Conservation (phyloP, 2,888 invertebrate genomes). For the Calameuta idolon region DNA sequence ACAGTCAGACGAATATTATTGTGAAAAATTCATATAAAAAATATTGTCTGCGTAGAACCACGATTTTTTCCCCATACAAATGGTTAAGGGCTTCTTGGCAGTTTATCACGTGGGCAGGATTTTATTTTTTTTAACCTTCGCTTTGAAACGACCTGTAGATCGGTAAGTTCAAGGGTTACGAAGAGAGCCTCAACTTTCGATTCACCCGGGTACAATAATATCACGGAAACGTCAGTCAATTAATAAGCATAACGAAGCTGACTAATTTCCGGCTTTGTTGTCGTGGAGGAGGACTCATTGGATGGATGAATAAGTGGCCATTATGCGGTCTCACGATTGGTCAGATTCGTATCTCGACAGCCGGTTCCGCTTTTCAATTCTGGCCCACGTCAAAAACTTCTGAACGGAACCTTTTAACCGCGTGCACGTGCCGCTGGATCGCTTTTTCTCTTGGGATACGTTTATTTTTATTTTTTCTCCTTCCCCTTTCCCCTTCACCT, state of each 20-base stretch:
- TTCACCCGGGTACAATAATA: conserved; percentile 50
- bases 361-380: conserved; percentile 65
- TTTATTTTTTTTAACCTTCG: background rate
- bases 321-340: conserved; percentile 67
- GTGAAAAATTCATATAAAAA: background rate
- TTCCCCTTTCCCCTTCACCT: conserved; percentile 29
- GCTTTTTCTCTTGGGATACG: background rate
- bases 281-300: conserved; percentile 34
- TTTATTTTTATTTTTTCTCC: background rate
- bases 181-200: conserved; percentile 30
- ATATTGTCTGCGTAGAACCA: background rate
- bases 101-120: background rate
- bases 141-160: conserved; percentile 10
- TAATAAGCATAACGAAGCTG: conserved; percentile 67
- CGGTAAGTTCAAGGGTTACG: conserved; percentile 27
- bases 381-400: conserved; percentile 58
- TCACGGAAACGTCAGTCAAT: conserved; percentile 68
- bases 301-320: conserved; percentile 62
- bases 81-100: background rate
- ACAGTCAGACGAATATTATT: background rate
- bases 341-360: conserved; percentile 67
- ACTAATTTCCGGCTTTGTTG: conserved; percentile 65
- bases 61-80: background rate
- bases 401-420: conserved; percentile 59
- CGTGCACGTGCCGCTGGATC: conserved; percentile 58